These are phyloP conservation scores for Cepaea hortensis DNA, from an alignment of 2,888 invertebrate genomes.

Conservation along the genomic window DNA sequence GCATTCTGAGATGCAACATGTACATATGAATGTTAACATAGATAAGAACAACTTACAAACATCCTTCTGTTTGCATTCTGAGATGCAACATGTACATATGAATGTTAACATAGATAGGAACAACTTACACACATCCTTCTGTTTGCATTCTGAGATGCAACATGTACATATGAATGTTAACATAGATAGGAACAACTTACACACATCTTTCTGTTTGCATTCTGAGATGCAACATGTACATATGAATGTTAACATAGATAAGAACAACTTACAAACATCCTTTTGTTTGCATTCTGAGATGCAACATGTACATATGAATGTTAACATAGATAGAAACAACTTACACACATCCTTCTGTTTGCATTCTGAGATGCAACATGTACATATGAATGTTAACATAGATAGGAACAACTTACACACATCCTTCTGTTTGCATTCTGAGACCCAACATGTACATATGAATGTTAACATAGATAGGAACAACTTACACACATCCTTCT, in stretches of 20 bases:
- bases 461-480: not conserved
- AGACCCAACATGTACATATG: not conserved
- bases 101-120: not conserved
- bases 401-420: not conserved
- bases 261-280: not conserved
- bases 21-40: not conserved
- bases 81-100: not conserved
- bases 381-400: not conserved
- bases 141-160: not conserved
- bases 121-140: not conserved
- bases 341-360: not conserved
- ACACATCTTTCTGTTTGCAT: not conserved
- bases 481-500: not conserved
- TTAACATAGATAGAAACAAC: not conserved
- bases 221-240: not conserved
- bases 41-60: not conserved
- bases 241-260: not conserved
- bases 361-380: not conserved
- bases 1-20: not conserved
- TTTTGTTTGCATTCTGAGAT: not conserved
- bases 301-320: not conserved
- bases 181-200: constrained; percentile 2
- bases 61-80: not conserved
- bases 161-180: not conserved
- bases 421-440: not conserved